Conservation (phyloP, 1,140 invertebrate genomes). For the Andricus grossulariae region DNA sequence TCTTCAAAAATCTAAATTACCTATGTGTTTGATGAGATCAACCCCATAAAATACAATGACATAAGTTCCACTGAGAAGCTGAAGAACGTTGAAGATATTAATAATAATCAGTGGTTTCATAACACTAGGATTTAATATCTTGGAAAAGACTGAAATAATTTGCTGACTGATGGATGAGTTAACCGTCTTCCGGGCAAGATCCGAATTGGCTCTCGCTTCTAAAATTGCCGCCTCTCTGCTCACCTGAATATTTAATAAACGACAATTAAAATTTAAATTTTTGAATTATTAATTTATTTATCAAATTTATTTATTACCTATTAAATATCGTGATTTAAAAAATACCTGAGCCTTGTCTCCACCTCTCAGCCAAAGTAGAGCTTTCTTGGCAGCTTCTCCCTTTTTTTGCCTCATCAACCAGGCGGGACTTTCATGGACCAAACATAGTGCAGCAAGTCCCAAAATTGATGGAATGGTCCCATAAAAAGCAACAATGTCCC, state of each 20-base stretch:
- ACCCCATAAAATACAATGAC: conserved; percentile 86
- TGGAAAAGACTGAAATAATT: conserved; percentile 56
- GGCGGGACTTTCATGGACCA: conserved; percentile 84
- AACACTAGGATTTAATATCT: conserved; percentile 76
- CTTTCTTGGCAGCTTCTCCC: conserved; percentile 79
- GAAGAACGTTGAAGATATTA: conserved; percentile 82
- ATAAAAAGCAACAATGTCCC: conserved; percentile 80
- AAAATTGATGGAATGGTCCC: conserved; percentile 79
- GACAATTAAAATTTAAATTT: neutral
- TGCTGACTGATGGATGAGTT: conserved; percentile 45
- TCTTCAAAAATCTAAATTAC: conserved; percentile 52
- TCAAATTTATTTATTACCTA: too few species aligned
- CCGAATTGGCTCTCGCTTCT: conserved; percentile 52
- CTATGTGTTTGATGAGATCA: conserved; percentile 79
- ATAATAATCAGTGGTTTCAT: conserved; percentile 84
- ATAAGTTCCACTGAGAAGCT: conserved; percentile 84
- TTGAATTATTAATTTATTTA: neutral
- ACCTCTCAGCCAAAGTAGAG: conserved; percentile 82
- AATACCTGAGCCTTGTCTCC: conserved; percentile 73
- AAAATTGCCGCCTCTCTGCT: conserved; percentile 58
- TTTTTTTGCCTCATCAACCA: conserved; percentile 81
- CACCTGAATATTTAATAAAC: conserved; percentile 46
- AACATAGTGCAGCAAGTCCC: conserved; percentile 77
- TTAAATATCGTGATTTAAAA: neutral
- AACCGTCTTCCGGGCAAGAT: conserved; percentile 46